Evolutionary conservation across 2,888 invertebrate genomes (phyloP), one percentile per base, ranked within the genome.

Genomic region (Priocnemis perturbator): DNA sequence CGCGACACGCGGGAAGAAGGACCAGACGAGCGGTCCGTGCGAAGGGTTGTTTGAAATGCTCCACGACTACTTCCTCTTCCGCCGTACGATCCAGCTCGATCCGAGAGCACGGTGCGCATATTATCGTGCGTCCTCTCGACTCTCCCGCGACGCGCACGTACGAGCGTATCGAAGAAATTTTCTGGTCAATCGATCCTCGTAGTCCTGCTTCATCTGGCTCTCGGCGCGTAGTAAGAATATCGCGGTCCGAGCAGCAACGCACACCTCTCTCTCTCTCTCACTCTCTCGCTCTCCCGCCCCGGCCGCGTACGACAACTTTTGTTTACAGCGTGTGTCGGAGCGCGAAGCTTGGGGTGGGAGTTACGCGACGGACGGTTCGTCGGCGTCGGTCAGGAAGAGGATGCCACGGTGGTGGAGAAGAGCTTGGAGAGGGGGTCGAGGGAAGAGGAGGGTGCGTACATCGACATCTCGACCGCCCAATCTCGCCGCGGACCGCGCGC

Each of bases 341-440:
- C 30, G 17, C 44, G 7, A 53, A 5, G 47, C 19, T 14, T 20
- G 23, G 63, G 44, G 47, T 30, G 56, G 63, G 47, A 50, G 47
- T 59, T 5, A n/a, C 55, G 61, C 60, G 60, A n/a, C n/a, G 30
- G 58, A 65, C 70, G 73, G 73, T 65, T 70, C 70, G 70, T 30
- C 60, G 67, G 50, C 70, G 70, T 30, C 60, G 67, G 50, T 65
- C 65, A 67, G 60, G 66, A 48, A 37, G 37, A 11, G 1, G 37
- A 11, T 11, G 37, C 37, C 4, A 61, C 37, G 37, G 11, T 11
- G 37, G 11, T 26, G 37, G 37, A 11, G 37, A 37, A 1, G 37
- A 11, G 1, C 37, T 3, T 9, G 37, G 11, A 37, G 37, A 11
- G 37, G 37, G 37, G 37, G 7, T 7, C 11, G 11, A 26, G 5